phyloP scores from a whole-genome alignment of 2,888 invertebrate genomes.

The Amphimallon solstitiale region DNA sequence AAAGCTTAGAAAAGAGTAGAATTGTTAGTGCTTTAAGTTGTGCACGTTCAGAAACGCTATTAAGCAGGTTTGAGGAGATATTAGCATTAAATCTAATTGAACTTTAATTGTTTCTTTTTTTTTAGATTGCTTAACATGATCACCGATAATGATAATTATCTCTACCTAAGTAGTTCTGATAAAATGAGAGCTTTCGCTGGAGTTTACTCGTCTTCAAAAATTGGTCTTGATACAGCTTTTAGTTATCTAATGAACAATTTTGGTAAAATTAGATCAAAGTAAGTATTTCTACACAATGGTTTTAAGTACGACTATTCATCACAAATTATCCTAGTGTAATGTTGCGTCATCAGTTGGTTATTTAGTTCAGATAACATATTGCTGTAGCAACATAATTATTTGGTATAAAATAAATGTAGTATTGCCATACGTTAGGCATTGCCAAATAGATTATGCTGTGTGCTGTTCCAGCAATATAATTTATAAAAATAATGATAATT shows the following conservation, averaged over 20 bases:
- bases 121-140: slow-evolving; percentile 16
- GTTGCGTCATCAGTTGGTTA: too few relatives aligned
- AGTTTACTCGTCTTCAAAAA: slow-evolving; percentile 5
- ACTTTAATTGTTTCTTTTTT: background rate
- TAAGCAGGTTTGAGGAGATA: slow-evolving; percentile 7
- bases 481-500: too few relatives aligned
- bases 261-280: background rate
- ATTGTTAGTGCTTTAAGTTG: slow-evolving; percentile 14
- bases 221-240: slow-evolving; percentile 15
- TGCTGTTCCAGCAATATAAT: too few relatives aligned
- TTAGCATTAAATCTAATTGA: background rate
- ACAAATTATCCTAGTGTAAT: too few relatives aligned
- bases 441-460: too few relatives aligned
- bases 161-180: slow-evolving; percentile 1
- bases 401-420: too few relatives aligned
- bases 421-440: too few relatives aligned
- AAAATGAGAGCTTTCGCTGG: background rate
- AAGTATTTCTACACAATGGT: background rate
- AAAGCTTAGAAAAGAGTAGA: slow-evolving; percentile 12
- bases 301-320: too few relatives aligned
- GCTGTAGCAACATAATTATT: too few relatives aligned
- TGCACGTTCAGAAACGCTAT: background rate
- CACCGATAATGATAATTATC: background rate
- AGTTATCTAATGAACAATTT: slow-evolving; percentile 4
- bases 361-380: too few relatives aligned